Evolutionary conservation across 1,140 invertebrate genomes (phyloP).

Genomic region (Trinorchestia longiramus): DNA sequence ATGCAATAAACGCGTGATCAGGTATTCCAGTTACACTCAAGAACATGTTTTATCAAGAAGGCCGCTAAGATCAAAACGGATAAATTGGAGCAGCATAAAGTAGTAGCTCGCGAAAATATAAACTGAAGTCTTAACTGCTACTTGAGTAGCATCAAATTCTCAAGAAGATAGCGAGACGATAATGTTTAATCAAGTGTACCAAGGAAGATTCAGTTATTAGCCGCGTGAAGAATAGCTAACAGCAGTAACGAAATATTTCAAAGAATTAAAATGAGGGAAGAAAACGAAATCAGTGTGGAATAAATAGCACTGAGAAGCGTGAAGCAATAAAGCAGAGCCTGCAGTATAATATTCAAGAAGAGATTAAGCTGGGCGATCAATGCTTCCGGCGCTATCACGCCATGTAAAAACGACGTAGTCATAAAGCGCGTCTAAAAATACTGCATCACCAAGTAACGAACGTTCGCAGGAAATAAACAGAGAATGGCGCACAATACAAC

Average conservation of each 20-base stretch:
- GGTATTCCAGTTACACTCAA: not conserved
- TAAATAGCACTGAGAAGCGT: not conserved
- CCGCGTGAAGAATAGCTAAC: not conserved
- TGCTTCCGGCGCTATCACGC: not conserved
- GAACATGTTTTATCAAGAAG: not conserved
- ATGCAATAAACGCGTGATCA: not conserved
- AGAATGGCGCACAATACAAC: not conserved
- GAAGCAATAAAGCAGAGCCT: not conserved
- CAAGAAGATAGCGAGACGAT: not conserved
- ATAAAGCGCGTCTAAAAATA: conserved; percentile 9
- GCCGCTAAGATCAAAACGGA: not conserved
- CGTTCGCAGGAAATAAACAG: not conserved
- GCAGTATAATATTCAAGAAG: not conserved
- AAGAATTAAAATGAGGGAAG: not conserved
- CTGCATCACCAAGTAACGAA: not conserved
- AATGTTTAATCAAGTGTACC: not conserved
- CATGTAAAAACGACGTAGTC: not conserved
- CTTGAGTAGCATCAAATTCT: not conserved
- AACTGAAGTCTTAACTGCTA: not conserved
- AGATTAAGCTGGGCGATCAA: not conserved
- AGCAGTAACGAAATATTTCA: not conserved
- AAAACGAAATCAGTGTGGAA: not conserved
- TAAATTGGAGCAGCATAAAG: not conserved
- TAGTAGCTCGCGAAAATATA: not conserved
- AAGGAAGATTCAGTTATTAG: not conserved